Percentiles rank a stretch among this genome's conserved stretches.
Evolutionary conservation across 2,888 invertebrate genomes (phyloP).

Genomic region (Callinectes sapidus): DNA sequence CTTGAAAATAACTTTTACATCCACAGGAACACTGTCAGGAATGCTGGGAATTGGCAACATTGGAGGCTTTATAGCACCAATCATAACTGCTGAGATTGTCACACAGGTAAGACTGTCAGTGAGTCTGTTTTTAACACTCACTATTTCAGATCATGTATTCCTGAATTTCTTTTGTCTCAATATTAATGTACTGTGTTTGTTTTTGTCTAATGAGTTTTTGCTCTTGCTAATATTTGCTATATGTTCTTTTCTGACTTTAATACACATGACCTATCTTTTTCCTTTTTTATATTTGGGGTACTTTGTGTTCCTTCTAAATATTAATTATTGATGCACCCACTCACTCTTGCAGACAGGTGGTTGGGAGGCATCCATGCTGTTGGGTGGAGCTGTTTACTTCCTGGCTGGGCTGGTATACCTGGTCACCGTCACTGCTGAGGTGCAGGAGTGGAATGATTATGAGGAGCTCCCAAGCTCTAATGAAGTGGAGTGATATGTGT

Average conservation of each 20-base stretch:
- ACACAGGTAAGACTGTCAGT: conserved; percentile 36
- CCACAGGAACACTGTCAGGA: conserved; percentile 61
- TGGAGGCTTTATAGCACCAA: conserved; percentile 59
- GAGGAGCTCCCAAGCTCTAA: conserved; percentile 39
- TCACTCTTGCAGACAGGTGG: conserved; percentile 41
- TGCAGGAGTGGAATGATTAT: conserved; percentile 63
- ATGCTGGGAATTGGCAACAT: conserved; percentile 59
- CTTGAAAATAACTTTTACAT: not conserved
- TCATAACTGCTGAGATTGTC: conserved; percentile 45
- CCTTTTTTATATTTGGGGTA: not conserved
- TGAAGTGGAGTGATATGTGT: not conserved
- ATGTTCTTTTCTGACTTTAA: not conserved
- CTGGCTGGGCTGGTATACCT: conserved; percentile 47
- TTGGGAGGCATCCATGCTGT: conserved; percentile 44
- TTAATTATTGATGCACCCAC: too few species aligned
- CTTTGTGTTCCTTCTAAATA: not conserved
- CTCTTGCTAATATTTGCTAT: not conserved
- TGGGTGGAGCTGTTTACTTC: conserved; percentile 38
- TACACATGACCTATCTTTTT: too few species aligned
- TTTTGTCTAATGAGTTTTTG: too few species aligned
- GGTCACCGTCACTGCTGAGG: conserved; percentile 40
- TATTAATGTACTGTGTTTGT: too few species aligned
- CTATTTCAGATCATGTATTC: not conserved
- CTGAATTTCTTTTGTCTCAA: too few species aligned
- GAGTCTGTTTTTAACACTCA: not conserved